These are phyloP conservation scores for Diplogasteroides magnus DNA, from an alignment of 1,140 invertebrate genomes.

Conservation along the genomic window DNA sequence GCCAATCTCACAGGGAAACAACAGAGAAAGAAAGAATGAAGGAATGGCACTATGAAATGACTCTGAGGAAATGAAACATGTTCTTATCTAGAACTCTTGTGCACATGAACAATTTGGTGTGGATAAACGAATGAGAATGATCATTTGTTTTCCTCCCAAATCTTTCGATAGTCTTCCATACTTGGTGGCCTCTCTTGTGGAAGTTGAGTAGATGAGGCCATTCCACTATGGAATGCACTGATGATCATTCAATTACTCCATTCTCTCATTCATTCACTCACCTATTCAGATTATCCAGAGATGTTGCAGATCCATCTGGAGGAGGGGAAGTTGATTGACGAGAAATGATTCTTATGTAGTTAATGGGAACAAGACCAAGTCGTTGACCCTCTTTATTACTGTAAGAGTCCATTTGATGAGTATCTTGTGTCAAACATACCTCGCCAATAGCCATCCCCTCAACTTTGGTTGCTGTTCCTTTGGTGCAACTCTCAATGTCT, in stretches of 20 bases:
- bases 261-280: not conserved
- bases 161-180: not conserved
- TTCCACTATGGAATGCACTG: not conserved
- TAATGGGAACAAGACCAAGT: conserved; percentile 60
- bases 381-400: conserved; percentile 55
- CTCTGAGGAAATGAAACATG: too few species aligned
- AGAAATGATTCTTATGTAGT: conserved; percentile 59
- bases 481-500: conserved; percentile 75
- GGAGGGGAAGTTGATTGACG: conserved; percentile 32
- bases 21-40: too few species aligned
- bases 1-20: too few species aligned
- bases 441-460: conserved; percentile 59
- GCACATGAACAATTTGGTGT: too few species aligned
- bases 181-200: not conserved
- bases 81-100: too few species aligned
- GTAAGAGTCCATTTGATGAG: conserved; percentile 8
- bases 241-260: not conserved
- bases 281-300: not conserved
- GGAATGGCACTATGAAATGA: too few species aligned
- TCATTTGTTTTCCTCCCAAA: not conserved
- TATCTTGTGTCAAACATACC: conserved; percentile 16
- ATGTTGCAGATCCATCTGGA: not conserved
- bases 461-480: conserved; percentile 70
- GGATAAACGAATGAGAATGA: too few species aligned
- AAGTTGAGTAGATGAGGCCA: not conserved